Evolutionary conservation across 2,113 vertebrate species (phyloP), one percentile per base, ranked within the genome.

Genomic region (Turdus rufiventris): DNA sequence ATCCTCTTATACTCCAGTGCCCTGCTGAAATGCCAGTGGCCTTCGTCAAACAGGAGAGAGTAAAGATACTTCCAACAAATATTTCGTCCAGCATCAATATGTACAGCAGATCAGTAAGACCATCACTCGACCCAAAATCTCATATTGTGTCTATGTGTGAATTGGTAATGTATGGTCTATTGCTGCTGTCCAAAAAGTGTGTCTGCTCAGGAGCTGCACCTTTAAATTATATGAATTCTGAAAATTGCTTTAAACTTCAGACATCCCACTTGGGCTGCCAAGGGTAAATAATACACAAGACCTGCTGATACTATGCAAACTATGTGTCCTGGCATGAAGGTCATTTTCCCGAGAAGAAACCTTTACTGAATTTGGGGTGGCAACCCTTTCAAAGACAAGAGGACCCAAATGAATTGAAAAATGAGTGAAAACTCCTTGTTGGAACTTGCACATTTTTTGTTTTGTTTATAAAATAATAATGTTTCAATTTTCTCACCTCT

Each of bases 391-490:
- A 68, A 85, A 78, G 33, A 68, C 5, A 50, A 63, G 38, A 89
- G 24, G 21, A 68, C 15, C 26, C 36, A 68, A 81, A 43, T 2
- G 3, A 84, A 13, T 51, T 47, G 50, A 31, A 68, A 83, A 85
- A 43, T 0, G 2, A 83, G 6, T 66, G 14, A 48, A 62, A 85
- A 25, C 7, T 61, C 40, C 70, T 85, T 24, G 19, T 33, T 54
- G 76, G 62, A 42, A 68, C 36, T 34, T 40, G 19, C 76, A 28
- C 9, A 5, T 42, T 85, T 62, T 31, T 57, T 77, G n/a, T 75
- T 84, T 65, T 84, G 50, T 84, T 94, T 78, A 91, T 88, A 66
- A 90, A 91, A 75, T 88, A 91, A 81, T 91, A 5, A 63, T 86
- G 80, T 78, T 89, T 92, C 54, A 75, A 10, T 91, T 91, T 89